phyloP scores from a whole-genome alignment of 1,140 invertebrate genomes.

The Hormaphis cornu region DNA sequence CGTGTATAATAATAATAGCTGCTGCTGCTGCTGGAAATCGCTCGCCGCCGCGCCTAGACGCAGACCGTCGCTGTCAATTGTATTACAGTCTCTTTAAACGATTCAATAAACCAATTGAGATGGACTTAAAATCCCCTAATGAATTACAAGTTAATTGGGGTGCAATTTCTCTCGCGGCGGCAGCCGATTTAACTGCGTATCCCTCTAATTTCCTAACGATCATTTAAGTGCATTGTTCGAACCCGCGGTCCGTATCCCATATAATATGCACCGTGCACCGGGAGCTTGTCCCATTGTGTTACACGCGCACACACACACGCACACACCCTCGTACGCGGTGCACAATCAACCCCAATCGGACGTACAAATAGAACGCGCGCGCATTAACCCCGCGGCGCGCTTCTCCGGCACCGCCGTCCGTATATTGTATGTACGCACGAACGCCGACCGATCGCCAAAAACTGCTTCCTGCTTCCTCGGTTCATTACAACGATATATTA shows the following conservation, averaged over 20 bases:
- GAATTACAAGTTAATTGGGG: conserved; percentile 35
- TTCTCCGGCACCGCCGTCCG: conserved; percentile 34
- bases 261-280: too few species aligned
- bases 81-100: conserved; percentile 26
- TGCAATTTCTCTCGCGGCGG: conserved; percentile 35
- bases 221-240: conserved; percentile 35
- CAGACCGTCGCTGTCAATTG: background rate
- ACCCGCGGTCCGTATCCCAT: background rate
- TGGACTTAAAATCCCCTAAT: conserved; percentile 29
- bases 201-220: conserved; percentile 35
- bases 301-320: background rate
- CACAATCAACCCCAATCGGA: conserved; percentile 48
- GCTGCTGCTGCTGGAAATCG: too few species aligned
- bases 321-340: conserved; percentile 43
- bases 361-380: conserved; percentile 49
- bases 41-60: too few species aligned
- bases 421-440: conserved; percentile 21
- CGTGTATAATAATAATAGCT: too few species aligned
- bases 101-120: conserved; percentile 33
- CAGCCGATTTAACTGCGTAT: conserved; percentile 35
- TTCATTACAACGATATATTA: too few species aligned
- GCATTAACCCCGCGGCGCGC: conserved; percentile 22
- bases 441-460: conserved; percentile 27
- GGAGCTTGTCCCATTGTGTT: conserved; percentile 30
- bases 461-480: conserved; percentile 34